Base-by-base conservation (phyloP, 2,113 vertebrate species). In the Speoplatyrhinus poulsoni region DNA sequence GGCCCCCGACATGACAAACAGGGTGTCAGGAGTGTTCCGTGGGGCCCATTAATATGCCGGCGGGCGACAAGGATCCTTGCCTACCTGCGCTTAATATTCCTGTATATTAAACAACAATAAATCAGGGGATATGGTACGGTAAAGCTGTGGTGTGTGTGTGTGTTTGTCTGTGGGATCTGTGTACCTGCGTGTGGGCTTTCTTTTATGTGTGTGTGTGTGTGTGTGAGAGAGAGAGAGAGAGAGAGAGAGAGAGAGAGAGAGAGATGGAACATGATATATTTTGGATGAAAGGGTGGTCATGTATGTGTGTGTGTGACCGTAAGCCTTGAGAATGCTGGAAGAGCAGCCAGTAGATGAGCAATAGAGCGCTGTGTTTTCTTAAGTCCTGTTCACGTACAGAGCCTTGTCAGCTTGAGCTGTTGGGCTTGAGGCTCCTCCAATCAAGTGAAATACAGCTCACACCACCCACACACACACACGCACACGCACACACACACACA, bases 91-190 rank as follows among this genome's bases (percentile, higher is more conserved):
- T 92, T 92, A 93, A 93, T 92, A 92, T 92, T 93, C 90, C 90
- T 92, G 89, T 90, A 92, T 91, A 94, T 93, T 90, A 93, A 94
- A 92, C 90, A 86, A 89, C 82, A 85, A 92, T 94, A 92, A 93
- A 94, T 94, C 92, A 92, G 87, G 80, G 81, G 67, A 66, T 76
- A 85, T 92, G 89, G 91, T 86, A 77, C 67, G 72, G 57, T 58
- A 73, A 72, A 60, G 65, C 47, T 70, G 65, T 70, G 71, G 60
- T 65, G 67, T 62, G 67, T 68, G 67, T 52, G 68, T 73, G 46
- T 62, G 54, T 70, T 53, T 55, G 61, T 46, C 65, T 71, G 53
- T 55, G 52, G 41, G 64, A 6, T 7, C 12, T 63, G 61, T 50
- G 19, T 47, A 64, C 69, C 54, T 69, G 70, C 15, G 26, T 26